These are phyloP conservation scores for Chaetorhynchus papuensis DNA, from an alignment of 2,113 vertebrate species.

Conservation along the genomic window DNA sequence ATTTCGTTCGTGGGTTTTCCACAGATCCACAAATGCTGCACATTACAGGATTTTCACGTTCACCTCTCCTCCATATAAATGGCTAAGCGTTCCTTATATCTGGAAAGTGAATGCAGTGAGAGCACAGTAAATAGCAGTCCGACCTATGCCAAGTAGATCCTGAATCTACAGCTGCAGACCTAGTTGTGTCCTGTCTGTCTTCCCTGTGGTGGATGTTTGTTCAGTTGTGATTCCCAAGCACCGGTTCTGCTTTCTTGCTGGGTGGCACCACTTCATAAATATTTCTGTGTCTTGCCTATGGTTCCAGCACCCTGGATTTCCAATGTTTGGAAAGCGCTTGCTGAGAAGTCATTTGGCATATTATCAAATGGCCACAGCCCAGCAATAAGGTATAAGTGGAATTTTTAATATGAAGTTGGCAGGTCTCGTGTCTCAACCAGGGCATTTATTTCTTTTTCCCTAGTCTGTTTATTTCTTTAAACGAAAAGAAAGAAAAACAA, in stretches of 20 bases:
- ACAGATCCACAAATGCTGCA: neutral
- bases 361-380: neutral
- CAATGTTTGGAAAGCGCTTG: neutral
- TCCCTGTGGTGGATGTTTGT: neutral
- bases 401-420: slow-evolving; percentile 18
- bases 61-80: neutral
- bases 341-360: slow-evolving; percentile 33
- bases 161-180: neutral
- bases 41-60: neutral
- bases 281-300: neutral
- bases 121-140: neutral
- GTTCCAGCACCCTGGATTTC: neutral
- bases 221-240: neutral
- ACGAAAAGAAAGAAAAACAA: neutral
- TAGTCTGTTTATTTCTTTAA: neutral
- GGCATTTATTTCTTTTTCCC: neutral
- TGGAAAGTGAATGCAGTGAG: neutral
- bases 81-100: neutral
- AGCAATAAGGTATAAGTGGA: neutral
- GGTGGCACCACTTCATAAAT: slow-evolving; percentile 4
- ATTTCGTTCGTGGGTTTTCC: neutral
- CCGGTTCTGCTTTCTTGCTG: neutral
- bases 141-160: neutral
- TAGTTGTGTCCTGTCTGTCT: neutral
- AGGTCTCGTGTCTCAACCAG: accelerated